Conservation (phyloP, 1,140 invertebrate species). For the Dendroctonus valens region DNA sequence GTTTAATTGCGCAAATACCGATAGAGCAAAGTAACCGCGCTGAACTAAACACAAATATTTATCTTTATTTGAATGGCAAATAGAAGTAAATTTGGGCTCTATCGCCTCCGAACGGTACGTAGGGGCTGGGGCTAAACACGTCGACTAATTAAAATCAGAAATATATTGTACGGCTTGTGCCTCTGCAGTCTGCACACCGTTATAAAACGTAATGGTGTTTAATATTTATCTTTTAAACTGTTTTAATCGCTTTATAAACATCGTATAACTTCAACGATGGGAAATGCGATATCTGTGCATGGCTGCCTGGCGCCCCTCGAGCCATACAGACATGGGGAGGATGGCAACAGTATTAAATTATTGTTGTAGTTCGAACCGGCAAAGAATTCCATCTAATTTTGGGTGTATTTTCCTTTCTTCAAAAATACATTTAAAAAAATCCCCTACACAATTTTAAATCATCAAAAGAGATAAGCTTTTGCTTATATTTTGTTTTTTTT, state of each 20-base stretch:
- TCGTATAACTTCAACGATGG: slow-evolving; percentile 29
- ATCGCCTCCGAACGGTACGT: slow-evolving; percentile 13
- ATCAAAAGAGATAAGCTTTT: no score
- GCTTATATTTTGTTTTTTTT: no score
- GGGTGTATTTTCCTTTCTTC: no score
- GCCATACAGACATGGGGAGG: slow-evolving; percentile 2
- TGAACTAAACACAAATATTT: slow-evolving; percentile 31
- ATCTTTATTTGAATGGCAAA: slow-evolving; percentile 33
- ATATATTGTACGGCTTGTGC: slow-evolving; percentile 25
- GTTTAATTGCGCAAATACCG: slow-evolving; percentile 13
- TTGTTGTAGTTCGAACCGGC: background rate
- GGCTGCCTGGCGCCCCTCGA: slow-evolving; percentile 11
- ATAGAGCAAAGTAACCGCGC: slow-evolving; percentile 29
- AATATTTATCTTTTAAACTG: slow-evolving; percentile 44
- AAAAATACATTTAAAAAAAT: no score
- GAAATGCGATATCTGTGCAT: slow-evolving; percentile 30
- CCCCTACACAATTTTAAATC: no score
- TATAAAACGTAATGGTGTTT: slow-evolving; percentile 34
- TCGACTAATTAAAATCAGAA: slow-evolving; percentile 34
- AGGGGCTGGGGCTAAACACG: slow-evolving; percentile 21
- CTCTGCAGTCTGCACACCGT: slow-evolving; percentile 23
- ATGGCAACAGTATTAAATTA: background rate
- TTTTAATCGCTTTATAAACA: slow-evolving; percentile 43
- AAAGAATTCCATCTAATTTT: background rate
- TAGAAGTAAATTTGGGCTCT: slow-evolving; percentile 29